Conservation (phyloP, 2,888 invertebrate species). For the Lycaena phlaeas region DNA sequence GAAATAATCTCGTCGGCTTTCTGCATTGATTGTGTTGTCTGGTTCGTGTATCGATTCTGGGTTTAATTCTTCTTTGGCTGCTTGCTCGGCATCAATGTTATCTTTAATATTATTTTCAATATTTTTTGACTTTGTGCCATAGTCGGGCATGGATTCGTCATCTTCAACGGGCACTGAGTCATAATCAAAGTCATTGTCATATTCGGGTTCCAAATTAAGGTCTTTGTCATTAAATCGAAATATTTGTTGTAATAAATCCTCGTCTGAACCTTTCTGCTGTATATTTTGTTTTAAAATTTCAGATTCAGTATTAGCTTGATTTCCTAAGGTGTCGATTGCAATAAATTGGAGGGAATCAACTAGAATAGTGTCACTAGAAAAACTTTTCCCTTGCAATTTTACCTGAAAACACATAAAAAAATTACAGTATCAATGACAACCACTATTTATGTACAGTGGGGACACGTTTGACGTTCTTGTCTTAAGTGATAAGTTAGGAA, state of each 20-base stretch:
- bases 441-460: too few relatives aligned
- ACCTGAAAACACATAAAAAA: slow-evolving; percentile 26
- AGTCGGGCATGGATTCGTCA: not conserved
- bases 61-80: not conserved
- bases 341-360: slow-evolving; percentile 20
- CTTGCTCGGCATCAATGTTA: not conserved
- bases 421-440: too few relatives aligned
- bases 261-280: not conserved
- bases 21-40: not conserved
- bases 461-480: too few relatives aligned
- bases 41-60: not conserved
- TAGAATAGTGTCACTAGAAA: slow-evolving; percentile 24
- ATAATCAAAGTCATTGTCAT: not conserved
- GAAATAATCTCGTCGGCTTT: not conserved
- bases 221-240: not conserved
- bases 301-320: not conserved
- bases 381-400: slow-evolving; percentile 24
- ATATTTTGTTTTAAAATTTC: not conserved
- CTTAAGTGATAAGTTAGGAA: too few relatives aligned
- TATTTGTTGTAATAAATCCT: not conserved
- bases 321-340: not conserved
- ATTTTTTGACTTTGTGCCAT: not conserved
- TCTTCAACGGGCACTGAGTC: not conserved
- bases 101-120: not conserved
- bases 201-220: not conserved